phyloP scores from a whole-genome alignment of 92 coral and sea anemone genomes.

The Diadumene lineata region DNA sequence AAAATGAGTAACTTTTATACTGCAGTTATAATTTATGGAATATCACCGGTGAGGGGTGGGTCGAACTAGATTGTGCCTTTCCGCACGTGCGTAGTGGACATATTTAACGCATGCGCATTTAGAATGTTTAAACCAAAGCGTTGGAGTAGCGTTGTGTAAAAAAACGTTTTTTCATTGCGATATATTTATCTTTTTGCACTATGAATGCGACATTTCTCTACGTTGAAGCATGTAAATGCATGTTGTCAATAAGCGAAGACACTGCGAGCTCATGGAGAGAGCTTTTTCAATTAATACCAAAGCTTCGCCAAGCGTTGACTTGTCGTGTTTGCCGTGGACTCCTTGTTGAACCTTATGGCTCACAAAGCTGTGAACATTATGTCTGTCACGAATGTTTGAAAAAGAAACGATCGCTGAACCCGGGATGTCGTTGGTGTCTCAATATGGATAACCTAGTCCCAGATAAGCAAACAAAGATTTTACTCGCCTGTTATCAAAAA shows the following conservation, averaged over 20 bases:
- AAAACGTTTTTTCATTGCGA: no score
- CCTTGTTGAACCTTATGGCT: constrained; percentile 89
- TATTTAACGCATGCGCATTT: constrained; percentile 14
- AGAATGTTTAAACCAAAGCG: neutral
- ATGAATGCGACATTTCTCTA: constrained; percentile 95
- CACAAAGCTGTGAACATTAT: constrained; percentile 84
- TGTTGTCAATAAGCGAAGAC: constrained; percentile 71
- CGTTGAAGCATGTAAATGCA: constrained; percentile 95
- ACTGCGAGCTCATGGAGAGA: constrained; percentile 71
- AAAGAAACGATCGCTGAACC: constrained; percentile 88
- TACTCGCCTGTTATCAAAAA: constrained; percentile 95
- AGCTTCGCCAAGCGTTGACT: constrained; percentile 82
- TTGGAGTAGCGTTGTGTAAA: constrained; percentile 6
- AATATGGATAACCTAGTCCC: constrained; percentile 77
- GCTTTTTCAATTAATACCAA: constrained; percentile 74
- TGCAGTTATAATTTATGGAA: no score
- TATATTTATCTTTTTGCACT: neutral
- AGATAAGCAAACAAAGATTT: constrained; percentile 80
- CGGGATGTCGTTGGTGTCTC: constrained; percentile 98
- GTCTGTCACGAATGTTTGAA: constrained; percentile 90
- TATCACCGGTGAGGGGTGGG: neutral
- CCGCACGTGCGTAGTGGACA: constrained; percentile 12
- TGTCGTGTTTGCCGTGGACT: constrained; percentile 98
- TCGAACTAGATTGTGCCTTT: neutral
- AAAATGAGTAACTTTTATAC: no score